Evolutionary conservation across 2,113 vertebrate species (phyloP).

Genomic region (Epinephelus cyanopodus): DNA sequence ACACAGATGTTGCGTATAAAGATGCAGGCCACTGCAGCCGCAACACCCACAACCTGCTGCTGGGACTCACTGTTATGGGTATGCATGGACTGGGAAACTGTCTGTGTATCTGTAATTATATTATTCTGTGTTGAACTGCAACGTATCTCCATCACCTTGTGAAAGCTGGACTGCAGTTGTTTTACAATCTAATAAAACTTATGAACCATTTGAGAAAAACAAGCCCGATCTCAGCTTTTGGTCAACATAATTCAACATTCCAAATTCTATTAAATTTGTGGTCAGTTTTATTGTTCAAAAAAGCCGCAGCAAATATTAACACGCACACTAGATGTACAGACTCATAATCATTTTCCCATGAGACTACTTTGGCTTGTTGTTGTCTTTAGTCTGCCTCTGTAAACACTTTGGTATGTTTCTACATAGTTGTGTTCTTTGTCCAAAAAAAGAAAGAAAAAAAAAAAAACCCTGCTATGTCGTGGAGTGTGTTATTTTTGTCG

Average conservation of each 20-base stretch:
- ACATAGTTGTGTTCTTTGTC: conserved; percentile 19
- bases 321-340: conserved; percentile 4
- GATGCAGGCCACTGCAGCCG: conserved; percentile 81
- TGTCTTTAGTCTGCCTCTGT: conserved; percentile 40
- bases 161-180: not conserved
- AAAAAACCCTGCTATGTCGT: not conserved
- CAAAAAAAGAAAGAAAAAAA: not conserved
- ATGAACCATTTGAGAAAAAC: not conserved
- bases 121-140: not conserved
- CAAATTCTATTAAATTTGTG: conserved; percentile 1
- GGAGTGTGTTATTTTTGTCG: conserved; percentile 60
- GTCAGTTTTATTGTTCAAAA: conserved; percentile 18
- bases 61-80: conserved; percentile 87
- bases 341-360: conserved; percentile 34
- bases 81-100: not conserved
- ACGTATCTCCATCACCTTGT: not conserved
- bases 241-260: not conserved
- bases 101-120: not conserved
- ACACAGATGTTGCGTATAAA: conserved; percentile 70
- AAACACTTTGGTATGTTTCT: conserved; percentile 62
- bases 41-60: conserved; percentile 83
- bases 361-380: conserved; percentile 47
- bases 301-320: conserved; percentile 11
- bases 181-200: not conserved
- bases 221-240: not conserved